Evolutionary conservation across 2,888 invertebrate genomes (phyloP), one percentile per base, ranked within the genome.

Genomic region (Augiades crinisus): DNA sequence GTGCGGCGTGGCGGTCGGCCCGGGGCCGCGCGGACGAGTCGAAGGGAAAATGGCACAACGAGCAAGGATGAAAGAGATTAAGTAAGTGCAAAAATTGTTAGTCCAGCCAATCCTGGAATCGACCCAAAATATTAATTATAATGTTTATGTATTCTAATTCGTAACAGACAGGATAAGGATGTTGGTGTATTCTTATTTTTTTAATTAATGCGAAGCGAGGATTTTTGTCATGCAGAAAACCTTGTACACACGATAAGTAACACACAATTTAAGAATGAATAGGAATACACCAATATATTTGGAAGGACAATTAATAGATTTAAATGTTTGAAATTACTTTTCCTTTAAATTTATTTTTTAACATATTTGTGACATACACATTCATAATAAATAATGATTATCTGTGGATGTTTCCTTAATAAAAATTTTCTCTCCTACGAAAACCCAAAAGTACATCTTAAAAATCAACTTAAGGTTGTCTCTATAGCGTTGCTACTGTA

Each of bases 41-140:
- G n/a, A n/a, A 50, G 46, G 62, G 66, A 86, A 85, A 87, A 89
- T 88, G 87, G 84, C 88, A 89, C 88, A 89, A 88, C 85, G 87
- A 88, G 76, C 85, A 81, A 83, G 72, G 68, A 68, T 70, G 54
- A 62, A 63, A 62, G 61, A 65, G 14, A 62, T 63, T 54, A 43
- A 56, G 62, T 65, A 66, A 70, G 68, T 71, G 70, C 70, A 72
- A 78, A 77, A 74, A 64, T 65, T 62, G 77, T 84, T 88, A 88
- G 81, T 87, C 83, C 70, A 83, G 77, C 88, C 87, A 88, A 55
- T 84, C 87, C 88, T 89, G 86, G 59, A 86, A 86, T 57, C n/a
- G 14, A 4, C 30, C 16, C 19, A 27, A 27, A 27, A 2, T 4
- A 12, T 8, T n/a, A 5, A 31, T 14, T 1, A 22, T 27, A 27